Evolutionary conservation across 2,888 invertebrate species (phyloP), one percentile per base, ranked within the genome.

Genomic region (Lordiphosa fenestrarum): DNA sequence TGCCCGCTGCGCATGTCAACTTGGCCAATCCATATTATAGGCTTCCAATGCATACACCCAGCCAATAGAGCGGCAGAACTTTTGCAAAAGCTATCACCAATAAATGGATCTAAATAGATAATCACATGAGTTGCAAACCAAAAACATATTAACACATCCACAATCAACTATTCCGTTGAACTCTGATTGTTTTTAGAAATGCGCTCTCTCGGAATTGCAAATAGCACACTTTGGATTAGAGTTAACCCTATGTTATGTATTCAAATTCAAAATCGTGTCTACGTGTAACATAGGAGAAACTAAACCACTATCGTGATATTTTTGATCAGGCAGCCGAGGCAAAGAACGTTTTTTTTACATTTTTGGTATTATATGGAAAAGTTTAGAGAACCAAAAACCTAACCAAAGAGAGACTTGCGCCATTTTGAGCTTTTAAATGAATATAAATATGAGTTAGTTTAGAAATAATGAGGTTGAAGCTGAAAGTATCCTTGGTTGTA

Each of bases 1-100:
- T 93, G 75, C 91, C 92, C 55, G 89, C 89, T 25, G 91, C 92
- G 2, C 91, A 91, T 62, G 91, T 92, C 41, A 90, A 91, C 30
- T 86, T 91, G 41, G 91, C 91, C 39, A 88, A 84, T 69, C 85
- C 88, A 4, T 88, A 87, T 41, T 86, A 87, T 61, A 81, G 88
- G 65, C 78, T 89, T 68, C 88, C 88, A 68, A 74, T 86, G 54
- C 86, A 84, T 68, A 73, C 77, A 33, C 71, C 72, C 23, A 69
- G 61, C 48, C 71, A 75, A 62, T 73, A 83, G 55, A 66, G 53
- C 44, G 40, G 15, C 15, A 23, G 12, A 13, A 39, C 23, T 38
- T 50, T 36, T 36, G 21, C 15, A 48, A 42, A 46, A 54, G 57
- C 52, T 75, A 73, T 71, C 69, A 82, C 71, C 62, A 58, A 52